Conservation (phyloP, 2,888 invertebrate species). For the Caenorhabditis sulstoni region DNA sequence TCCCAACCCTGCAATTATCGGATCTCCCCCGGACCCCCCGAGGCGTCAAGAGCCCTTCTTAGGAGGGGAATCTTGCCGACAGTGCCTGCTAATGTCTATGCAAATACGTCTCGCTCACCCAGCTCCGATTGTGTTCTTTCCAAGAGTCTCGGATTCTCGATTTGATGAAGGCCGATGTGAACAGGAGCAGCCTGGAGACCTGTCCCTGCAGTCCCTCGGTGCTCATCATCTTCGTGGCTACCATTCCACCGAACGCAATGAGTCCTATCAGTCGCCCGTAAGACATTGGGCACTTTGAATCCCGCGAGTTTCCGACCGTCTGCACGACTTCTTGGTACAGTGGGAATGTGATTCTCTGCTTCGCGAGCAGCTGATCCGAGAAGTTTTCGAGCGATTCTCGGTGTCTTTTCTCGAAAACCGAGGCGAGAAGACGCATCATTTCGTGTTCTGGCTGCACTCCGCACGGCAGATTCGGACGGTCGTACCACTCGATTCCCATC, state of each 20-base stretch:
- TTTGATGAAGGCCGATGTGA: constrained; percentile 67
- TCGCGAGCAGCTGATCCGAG: constrained; percentile 44
- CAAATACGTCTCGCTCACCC: constrained; percentile 64
- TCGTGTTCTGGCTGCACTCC: constrained; percentile 64
- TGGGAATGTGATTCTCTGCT: constrained; percentile 56
- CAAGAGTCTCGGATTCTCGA: constrained; percentile 63
- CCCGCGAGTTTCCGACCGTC: constrained; percentile 32
- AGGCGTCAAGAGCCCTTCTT: constrained; percentile 38
- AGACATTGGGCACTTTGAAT: constrained; percentile 53
- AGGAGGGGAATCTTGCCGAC: not conserved
- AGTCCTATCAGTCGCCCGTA: constrained; percentile 68
- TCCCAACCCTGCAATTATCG: constrained; percentile 58
- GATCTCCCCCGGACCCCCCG: constrained; percentile 32
- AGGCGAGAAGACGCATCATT: constrained; percentile 58
- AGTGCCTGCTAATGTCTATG: constrained; percentile 50
- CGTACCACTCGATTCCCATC: constrained; percentile 63
- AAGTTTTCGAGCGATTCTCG: constrained; percentile 38
- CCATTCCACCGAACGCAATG: constrained; percentile 66
- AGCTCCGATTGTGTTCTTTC: constrained; percentile 60
- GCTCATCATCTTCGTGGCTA: constrained; percentile 47
- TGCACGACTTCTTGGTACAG: constrained; percentile 61
- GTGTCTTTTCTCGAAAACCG: constrained; percentile 60
- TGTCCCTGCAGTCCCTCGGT: constrained; percentile 41
- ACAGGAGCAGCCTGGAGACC: constrained; percentile 59
- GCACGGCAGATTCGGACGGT: constrained; percentile 60